These are phyloP conservation scores for Paralichthys olivaceus DNA, from an alignment of 2,113 vertebrate species.

Conservation along the genomic window DNA sequence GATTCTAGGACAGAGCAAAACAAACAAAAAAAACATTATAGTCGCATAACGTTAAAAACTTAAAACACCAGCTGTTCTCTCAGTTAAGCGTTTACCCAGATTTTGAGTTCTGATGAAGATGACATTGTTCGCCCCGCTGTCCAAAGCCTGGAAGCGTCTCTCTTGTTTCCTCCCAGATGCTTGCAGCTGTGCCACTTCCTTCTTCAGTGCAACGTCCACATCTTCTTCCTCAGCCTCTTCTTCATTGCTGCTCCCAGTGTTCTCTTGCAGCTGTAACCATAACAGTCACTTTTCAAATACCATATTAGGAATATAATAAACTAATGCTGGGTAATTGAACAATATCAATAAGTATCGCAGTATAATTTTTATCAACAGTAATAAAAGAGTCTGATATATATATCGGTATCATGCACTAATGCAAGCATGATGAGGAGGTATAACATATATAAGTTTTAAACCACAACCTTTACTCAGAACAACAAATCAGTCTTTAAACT, in stretches of 20 bases:
- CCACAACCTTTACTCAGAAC: too few relatives aligned
- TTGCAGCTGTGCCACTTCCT: slow-evolving; percentile 90
- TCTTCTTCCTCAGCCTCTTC: slow-evolving; percentile 88
- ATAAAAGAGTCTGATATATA: too few relatives aligned
- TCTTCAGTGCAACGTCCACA: slow-evolving; percentile 88
- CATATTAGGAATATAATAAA: neutral
- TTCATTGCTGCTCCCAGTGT: slow-evolving; percentile 69
- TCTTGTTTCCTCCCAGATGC: slow-evolving; percentile 81
- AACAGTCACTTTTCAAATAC: neutral
- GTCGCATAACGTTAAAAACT: neutral
- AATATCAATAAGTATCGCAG: too few relatives aligned
- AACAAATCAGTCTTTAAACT: too few relatives aligned
- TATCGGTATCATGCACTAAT: too few relatives aligned
- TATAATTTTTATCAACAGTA: too few relatives aligned
- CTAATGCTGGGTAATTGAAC: too few relatives aligned
- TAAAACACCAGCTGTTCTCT: rapidly evolving
- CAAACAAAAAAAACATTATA: neutral
- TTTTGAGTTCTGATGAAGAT: slow-evolving; percentile 93
- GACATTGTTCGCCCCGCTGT: slow-evolving; percentile 95
- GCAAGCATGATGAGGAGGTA: too few relatives aligned
- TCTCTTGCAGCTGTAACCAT: slow-evolving; percentile 79
- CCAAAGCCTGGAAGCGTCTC: slow-evolving; percentile 90
- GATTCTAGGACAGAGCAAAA: slow-evolving; percentile 81
- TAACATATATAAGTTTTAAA: too few relatives aligned
- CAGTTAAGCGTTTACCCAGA: slow-evolving; percentile 80